phyloP scores from a whole-genome alignment of 2,797 vertebrate genomes.

The Harpagifer antarcticus region DNA sequence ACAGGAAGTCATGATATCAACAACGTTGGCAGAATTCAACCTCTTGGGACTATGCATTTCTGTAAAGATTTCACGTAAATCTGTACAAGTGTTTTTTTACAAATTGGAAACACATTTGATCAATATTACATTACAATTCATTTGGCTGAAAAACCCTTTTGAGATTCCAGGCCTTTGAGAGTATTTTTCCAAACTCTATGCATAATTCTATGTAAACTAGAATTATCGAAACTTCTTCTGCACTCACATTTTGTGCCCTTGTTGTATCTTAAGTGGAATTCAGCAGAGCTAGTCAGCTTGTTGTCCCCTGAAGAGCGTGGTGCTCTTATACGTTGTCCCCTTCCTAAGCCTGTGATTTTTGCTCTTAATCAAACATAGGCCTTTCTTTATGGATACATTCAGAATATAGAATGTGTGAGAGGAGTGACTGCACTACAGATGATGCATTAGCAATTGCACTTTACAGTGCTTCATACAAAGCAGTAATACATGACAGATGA shows the following conservation, averaged over 20 bases:
- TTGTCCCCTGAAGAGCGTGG: slow-evolving; percentile 35
- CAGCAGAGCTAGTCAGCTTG: slow-evolving; percentile 47
- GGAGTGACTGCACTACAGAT: slow-evolving; percentile 7
- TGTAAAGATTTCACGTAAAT: background rate
- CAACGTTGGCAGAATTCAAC: too few species aligned
- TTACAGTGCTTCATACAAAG: slow-evolving; percentile 4
- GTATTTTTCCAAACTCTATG: slow-evolving; percentile 2
- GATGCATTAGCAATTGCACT: slow-evolving; percentile 7
- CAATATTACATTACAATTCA: too few species aligned
- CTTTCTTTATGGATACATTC: slow-evolving; percentile 5
- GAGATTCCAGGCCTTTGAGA: background rate
- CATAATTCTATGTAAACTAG: background rate
- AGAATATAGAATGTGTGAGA: slow-evolving; percentile 11
- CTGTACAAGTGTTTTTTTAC: too few species aligned
- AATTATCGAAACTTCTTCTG: slow-evolving; percentile 14
- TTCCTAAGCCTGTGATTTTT: slow-evolving; percentile 25
- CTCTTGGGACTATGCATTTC: too few species aligned
- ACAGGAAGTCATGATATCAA: too few species aligned
- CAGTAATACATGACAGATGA: slow-evolving; percentile 9
- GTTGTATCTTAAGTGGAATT: slow-evolving; percentile 24
- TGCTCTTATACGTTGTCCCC: slow-evolving; percentile 10
- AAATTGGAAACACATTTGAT: too few species aligned
- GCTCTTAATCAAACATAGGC: slow-evolving; percentile 23
- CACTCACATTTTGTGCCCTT: background rate
- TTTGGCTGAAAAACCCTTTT: background rate